A percentile compares a stretch with the other conserved stretches of the same genome.
Conservation (phyloP, 2,113 vertebrate species). For the Micronycteris hirsuta region DNA sequence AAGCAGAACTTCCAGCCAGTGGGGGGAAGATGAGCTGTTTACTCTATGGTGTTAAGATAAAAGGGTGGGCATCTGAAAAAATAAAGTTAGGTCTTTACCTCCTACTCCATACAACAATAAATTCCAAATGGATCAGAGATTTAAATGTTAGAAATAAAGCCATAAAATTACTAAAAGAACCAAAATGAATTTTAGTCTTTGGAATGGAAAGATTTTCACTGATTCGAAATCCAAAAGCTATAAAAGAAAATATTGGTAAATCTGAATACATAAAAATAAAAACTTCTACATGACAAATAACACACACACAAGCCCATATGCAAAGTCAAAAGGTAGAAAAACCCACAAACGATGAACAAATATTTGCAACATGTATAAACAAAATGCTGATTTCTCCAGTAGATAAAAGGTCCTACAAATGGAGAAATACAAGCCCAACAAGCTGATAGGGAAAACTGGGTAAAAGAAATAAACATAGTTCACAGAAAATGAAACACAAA, state of each 20-base stretch:
- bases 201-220: background rate
- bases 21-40: background rate
- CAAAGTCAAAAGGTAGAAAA: background rate
- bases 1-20: background rate
- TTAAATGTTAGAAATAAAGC: slow-evolving; percentile 39
- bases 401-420: background rate
- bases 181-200: background rate
- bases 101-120: background rate
- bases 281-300: background rate
- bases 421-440: slow-evolving; percentile 34
- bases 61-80: slow-evolving; percentile 18
- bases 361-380: background rate
- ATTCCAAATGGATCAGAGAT: background rate
- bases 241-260: background rate
- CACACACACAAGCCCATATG: background rate
- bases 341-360: background rate
- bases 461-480: slow-evolving; percentile 43
- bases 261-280: slow-evolving; percentile 25
- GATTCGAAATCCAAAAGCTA: background rate
- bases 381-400: background rate
- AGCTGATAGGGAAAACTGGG: slow-evolving; percentile 34
- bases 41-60: background rate
- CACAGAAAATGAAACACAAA: slow-evolving; percentile 56
- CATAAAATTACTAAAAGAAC: background rate
- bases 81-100: background rate